Conservation (phyloP, 2,113 vertebrate genomes). For the Zeus faber region DNA sequence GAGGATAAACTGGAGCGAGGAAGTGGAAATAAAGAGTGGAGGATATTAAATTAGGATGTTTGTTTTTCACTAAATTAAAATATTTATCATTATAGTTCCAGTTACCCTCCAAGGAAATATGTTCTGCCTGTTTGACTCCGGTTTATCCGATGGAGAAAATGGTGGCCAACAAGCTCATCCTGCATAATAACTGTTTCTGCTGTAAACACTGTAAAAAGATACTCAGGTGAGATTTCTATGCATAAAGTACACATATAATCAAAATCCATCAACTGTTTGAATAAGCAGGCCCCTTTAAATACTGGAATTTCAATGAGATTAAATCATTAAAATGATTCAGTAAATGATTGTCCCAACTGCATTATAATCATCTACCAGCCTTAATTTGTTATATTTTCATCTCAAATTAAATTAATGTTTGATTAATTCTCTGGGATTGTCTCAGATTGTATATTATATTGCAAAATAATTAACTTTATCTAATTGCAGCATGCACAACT, state of each 20-base stretch:
- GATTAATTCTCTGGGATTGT: not conserved
- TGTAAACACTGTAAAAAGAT: conserved; percentile 81
- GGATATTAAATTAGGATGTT: too few species aligned
- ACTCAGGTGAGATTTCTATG: conserved; percentile 77
- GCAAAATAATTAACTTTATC: too few species aligned
- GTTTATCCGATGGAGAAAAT: conserved; percentile 78
- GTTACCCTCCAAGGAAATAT: conserved; percentile 69
- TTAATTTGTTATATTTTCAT: too few species aligned
- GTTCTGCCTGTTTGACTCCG: conserved; percentile 76
- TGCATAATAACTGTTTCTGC: conserved; percentile 81
- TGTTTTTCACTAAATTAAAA: too few species aligned
- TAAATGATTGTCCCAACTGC: too few species aligned
- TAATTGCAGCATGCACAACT: conserved; percentile 72
- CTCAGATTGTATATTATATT: too few species aligned
- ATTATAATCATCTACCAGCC: too few species aligned
- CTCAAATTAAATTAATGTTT: not conserved
- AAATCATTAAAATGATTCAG: too few species aligned
- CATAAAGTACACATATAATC: not conserved
- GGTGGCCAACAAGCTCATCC: conserved; percentile 67
- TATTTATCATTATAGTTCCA: conserved; percentile 70
- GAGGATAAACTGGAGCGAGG: too few species aligned
- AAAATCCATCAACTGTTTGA: not conserved
- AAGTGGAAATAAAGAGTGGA: too few species aligned
- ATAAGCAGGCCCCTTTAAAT: not conserved
- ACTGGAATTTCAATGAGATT: too few species aligned